Percentiles rank a stretch among this genome's conserved stretches.
These are phyloP conservation scores for Agonopterix heracliana DNA, from an alignment of 2,888 invertebrate species.

Conservation along the genomic window DNA sequence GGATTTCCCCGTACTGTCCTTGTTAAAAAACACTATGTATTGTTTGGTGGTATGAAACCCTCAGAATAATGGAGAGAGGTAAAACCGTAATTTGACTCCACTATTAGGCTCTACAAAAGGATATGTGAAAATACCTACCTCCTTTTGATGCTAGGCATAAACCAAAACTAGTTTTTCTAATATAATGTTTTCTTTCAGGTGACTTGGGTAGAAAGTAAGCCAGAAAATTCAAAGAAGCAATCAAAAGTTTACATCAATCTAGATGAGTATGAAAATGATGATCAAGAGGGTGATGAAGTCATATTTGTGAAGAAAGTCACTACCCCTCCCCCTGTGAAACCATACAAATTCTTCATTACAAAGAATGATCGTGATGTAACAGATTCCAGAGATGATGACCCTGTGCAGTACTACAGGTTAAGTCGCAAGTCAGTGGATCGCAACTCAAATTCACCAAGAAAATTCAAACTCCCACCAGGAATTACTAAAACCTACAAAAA, in stretches of 20 bases:
- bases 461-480: constrained; percentile 53
- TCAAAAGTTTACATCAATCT: constrained; percentile 51
- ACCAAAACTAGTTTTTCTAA: no score
- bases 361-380: constrained; percentile 27
- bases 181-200: constrained; percentile 29
- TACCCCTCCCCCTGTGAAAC: constrained; percentile 39
- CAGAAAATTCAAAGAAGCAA: constrained; percentile 34
- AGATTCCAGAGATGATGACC: constrained; percentile 31
- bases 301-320: constrained; percentile 56
- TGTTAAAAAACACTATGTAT: no score
- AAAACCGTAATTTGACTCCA: no score
- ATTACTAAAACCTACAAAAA: constrained; percentile 59
- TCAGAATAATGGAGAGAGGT: no score
- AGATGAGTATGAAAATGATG: constrained; percentile 41
- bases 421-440: constrained; percentile 41
- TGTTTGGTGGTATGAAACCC: no score
- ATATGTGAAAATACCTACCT: no score
- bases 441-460: constrained; percentile 38
- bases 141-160: no score
- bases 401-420: constrained; percentile 43
- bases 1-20: no score
- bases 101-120: no score
- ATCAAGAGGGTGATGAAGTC: constrained; percentile 49
- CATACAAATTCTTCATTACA: constrained; percentile 43
- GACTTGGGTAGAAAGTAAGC: constrained; percentile 45